A percentile compares a stretch with the other conserved stretches of the same genome.
Conservation (phyloP, 2,797 vertebrate species). For the Melanotaenia parkinsoni region DNA sequence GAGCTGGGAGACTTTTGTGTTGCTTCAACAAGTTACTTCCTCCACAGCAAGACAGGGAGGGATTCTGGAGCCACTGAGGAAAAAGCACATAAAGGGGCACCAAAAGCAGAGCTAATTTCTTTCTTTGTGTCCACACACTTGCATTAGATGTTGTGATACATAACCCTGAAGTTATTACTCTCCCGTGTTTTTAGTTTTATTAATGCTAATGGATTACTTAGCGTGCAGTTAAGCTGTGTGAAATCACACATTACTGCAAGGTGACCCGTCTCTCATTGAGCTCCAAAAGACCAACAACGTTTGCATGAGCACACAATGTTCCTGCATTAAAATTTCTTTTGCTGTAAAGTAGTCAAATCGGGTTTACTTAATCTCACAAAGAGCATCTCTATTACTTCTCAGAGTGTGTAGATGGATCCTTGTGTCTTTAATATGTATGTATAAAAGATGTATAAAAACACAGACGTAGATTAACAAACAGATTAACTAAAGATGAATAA, state of each 20-base stretch:
- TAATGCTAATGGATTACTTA: slow-evolving; percentile 70
- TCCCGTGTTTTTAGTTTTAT: slow-evolving; percentile 27
- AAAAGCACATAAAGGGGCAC: slow-evolving; percentile 45
- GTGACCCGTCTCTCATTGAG: slow-evolving; percentile 52
- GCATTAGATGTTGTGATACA: slow-evolving; percentile 1
- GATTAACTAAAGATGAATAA: not conserved
- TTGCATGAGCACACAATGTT: slow-evolving; percentile 26
- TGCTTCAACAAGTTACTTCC: slow-evolving; percentile 66
- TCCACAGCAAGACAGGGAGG: slow-evolving; percentile 66
- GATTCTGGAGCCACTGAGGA: slow-evolving; percentile 51
- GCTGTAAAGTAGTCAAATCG: slow-evolving; percentile 53
- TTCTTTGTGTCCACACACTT: not conserved
- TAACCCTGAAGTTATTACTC: slow-evolving; percentile 10
- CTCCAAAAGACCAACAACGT: slow-evolving; percentile 41
- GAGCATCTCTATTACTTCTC: slow-evolving; percentile 48
- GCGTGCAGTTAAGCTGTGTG: slow-evolving; percentile 38
- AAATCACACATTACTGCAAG: slow-evolving; percentile 72
- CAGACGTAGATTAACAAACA: slow-evolving; percentile 11
- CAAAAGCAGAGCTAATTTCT: slow-evolving; percentile 7
- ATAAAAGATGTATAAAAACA: no score
- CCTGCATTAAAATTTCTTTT: slow-evolving; percentile 36
- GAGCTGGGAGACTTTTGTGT: slow-evolving; percentile 76
- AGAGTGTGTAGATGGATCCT: slow-evolving; percentile 7
- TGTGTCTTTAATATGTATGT: not conserved
- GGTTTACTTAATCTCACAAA: slow-evolving; percentile 66